A percentile compares a stretch with the other conserved stretches of the same genome.
phyloP scores from a whole-genome alignment of 2,888 invertebrate species.

The Aleiodes alternator region DNA sequence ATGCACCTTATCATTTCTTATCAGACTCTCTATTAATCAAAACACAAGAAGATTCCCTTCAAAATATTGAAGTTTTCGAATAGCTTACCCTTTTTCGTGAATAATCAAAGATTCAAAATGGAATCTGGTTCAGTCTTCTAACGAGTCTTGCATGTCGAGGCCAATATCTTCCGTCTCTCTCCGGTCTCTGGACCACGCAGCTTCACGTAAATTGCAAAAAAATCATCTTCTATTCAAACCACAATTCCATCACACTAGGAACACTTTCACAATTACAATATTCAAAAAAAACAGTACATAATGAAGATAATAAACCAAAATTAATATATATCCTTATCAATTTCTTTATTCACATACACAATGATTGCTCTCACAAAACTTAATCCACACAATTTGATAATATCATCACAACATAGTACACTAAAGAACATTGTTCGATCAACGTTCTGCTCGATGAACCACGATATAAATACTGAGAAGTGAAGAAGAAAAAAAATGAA shows the following conservation, averaged over 20 bases:
- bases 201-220: slow-evolving; percentile 6
- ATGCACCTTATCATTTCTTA: slow-evolving; percentile 38
- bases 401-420: background rate
- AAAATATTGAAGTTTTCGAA: no score
- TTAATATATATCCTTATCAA: background rate
- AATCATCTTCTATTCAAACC: background rate
- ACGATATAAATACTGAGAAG: no score
- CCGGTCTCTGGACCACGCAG: slow-evolving; percentile 17
- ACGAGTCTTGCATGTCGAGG: slow-evolving; percentile 41
- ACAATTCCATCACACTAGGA: background rate
- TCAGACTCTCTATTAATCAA: background rate
- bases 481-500: no score
- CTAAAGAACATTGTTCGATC: slow-evolving; percentile 1
- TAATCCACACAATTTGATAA: slow-evolving; percentile 7
- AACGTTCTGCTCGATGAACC: no score
- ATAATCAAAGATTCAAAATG: background rate
- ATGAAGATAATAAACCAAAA: background rate
- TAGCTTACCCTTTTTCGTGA: background rate
- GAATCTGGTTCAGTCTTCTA: slow-evolving; percentile 14
- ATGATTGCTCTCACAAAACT: background rate
- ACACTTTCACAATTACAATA: background rate
- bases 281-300: background rate
- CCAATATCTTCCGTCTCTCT: slow-evolving; percentile 24
- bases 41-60: background rate
- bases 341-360: slow-evolving; percentile 49